Base-by-base conservation (phyloP, 2,797 vertebrate genomes). In the Allobates femoralis region DNA sequence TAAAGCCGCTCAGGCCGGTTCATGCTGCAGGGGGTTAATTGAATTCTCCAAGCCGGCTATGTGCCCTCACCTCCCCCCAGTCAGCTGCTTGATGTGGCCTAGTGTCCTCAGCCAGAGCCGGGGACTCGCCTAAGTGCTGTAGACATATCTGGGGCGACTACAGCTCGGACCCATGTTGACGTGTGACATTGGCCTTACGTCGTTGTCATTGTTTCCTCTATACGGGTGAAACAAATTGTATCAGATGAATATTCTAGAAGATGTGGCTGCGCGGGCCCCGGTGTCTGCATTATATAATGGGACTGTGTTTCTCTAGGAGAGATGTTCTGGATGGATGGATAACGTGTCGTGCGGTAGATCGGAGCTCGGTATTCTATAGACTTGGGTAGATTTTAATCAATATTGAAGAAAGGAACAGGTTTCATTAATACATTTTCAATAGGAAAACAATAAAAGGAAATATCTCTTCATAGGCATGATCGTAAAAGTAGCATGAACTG, bases 41-140 rank as follows among this genome's bases (percentile, higher is more conserved):
- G 66, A 82, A 41, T 58, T 34, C 53, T 83, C 64, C 66, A 2
- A 26, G 80, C 41, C 53, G 60, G 81, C 66, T 83, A 56, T 56
- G 67, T 80, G n/a, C 75, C 21, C 55, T 28, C 76, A 34, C 76
- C 76, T 58, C 81, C 74, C 75, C 67, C n/a, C n/a, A 83, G 55
- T 87, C 86, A 84, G 75, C 76, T 83, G 60, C 37, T 87, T 11
- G 26, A 51, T 84, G 51, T 23, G 86, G 86, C 86, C 86, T 84
- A 41, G 7, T 80, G 0, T 46, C 28, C 3, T 55, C 21, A 51
- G 32, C 46, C 28, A 30, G 26, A 83, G 73, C 85, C 78, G 23
- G 79, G 85, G 11, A 51, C 79, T 84, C 56, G 55, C 74, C 53
- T 66, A 30, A 55, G 12, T 3, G 18, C 51, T 80, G 3, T 34